phyloP scores from a whole-genome alignment of 2,797 vertebrate species.

The Coregonus suidteri region DNA sequence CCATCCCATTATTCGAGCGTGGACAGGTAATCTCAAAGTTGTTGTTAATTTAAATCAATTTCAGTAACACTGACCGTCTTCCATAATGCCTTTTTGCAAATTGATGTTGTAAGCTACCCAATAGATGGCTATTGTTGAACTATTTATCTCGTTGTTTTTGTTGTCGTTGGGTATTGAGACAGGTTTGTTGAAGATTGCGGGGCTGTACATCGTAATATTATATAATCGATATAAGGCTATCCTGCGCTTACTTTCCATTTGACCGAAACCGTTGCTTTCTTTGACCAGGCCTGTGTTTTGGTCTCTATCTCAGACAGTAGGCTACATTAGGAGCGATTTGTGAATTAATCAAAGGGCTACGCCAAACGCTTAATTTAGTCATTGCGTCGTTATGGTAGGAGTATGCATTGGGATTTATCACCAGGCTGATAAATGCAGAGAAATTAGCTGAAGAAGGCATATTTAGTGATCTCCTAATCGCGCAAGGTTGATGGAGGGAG shows the following conservation, averaged over 20 bases:
- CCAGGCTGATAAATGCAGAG: not conserved
- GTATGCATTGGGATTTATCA: not conserved
- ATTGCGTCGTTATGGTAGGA: not conserved
- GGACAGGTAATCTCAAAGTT: constrained; percentile 57
- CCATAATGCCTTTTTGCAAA: not conserved
- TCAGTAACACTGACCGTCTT: not conserved
- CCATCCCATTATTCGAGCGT: constrained; percentile 38
- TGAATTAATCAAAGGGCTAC: not conserved
- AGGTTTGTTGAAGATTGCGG: not conserved
- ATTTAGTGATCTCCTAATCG: not conserved
- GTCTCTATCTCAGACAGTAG: not conserved
- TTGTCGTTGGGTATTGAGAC: not conserved
- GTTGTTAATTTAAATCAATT: not conserved
- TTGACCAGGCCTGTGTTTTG: not conserved
- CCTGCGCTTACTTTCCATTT: not conserved
- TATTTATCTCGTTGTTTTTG: not conserved
- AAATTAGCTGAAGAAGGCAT: not conserved
- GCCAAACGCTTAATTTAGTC: not conserved
- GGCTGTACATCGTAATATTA: not conserved
- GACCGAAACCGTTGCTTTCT: not conserved
- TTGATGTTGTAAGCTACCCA: not conserved
- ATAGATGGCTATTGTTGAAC: not conserved
- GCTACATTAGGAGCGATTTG: not conserved
- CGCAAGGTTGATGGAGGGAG: not conserved
- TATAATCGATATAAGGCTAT: not conserved